These are phyloP conservation scores for Tychaedon coryphoeus DNA, from an alignment of 2,113 vertebrate species.

Conservation along the genomic window DNA sequence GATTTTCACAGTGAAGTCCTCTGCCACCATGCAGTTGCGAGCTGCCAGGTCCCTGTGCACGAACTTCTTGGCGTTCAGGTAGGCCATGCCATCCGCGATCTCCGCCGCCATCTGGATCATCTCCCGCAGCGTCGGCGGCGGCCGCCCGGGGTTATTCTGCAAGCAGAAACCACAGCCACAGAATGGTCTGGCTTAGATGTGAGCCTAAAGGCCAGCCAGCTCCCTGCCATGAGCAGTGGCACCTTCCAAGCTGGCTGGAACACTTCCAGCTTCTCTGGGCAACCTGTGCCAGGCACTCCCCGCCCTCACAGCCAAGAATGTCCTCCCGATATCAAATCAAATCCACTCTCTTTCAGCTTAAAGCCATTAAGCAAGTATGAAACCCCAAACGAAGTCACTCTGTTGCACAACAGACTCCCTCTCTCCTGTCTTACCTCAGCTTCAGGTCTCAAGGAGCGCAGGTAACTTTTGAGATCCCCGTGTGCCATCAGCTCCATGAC, in stretches of 20 bases:
- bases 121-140: constrained; percentile 85
- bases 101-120: constrained; percentile 97
- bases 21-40: constrained; percentile 97
- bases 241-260: neutral
- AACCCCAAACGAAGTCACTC: neutral
- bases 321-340: neutral
- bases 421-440: constrained; percentile 80
- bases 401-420: neutral
- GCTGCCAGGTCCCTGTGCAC: constrained; percentile 96
- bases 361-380: neutral
- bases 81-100: constrained; percentile 97
- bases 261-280: neutral
- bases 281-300: neutral
- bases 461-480: constrained; percentile 93
- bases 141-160: constrained; percentile 89
- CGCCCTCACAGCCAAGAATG: too few relatives aligned
- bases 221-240: neutral
- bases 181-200: neutral
- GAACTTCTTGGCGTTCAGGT: constrained; percentile 97
- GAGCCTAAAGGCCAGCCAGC: neutral
- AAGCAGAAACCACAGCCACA: neutral
- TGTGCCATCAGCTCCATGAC: constrained; percentile 99
- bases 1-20: constrained; percentile 96
- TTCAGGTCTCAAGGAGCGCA: constrained; percentile 88
- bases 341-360: neutral